Percentiles rank a stretch among this genome's conserved stretches.
These are phyloP conservation scores for Anolis sagrei DNA, from an alignment of 2,113 vertebrate genomes.

Conservation along the genomic window DNA sequence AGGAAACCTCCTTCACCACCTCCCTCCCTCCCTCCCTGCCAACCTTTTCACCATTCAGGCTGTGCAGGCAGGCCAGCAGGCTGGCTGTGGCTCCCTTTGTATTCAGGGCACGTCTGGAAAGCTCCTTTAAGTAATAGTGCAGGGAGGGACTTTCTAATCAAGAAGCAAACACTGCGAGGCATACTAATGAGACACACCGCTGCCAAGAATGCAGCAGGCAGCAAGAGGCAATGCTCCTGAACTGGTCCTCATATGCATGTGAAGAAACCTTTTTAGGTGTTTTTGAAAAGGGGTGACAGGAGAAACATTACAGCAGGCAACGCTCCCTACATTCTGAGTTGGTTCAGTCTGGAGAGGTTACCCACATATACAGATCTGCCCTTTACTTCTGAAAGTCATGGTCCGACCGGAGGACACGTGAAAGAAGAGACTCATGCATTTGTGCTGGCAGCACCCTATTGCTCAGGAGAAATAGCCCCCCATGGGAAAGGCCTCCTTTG, in stretches of 20 bases:
- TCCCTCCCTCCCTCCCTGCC: background rate
- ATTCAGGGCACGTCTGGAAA: conserved; percentile 43
- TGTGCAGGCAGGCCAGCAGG: background rate
- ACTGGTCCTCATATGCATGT: background rate
- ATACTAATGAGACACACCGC: conserved; percentile 17
- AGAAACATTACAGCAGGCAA: background rate
- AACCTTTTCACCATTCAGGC: conserved; percentile 14
- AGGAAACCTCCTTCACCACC: background rate
- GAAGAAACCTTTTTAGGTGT: background rate
- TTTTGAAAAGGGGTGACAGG: no score
- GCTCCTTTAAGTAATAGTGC: conserved; percentile 38
- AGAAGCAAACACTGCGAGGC: background rate
- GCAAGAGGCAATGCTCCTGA: background rate
- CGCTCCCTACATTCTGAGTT: background rate
- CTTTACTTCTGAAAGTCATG: background rate
- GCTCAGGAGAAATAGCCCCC: background rate
- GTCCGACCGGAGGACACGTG: background rate
- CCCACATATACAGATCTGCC: background rate
- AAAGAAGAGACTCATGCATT: background rate
- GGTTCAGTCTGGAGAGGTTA: no score
- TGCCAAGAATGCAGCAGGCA: background rate
- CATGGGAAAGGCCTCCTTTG: no score
- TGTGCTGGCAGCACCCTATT: background rate
- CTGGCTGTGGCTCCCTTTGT: background rate
- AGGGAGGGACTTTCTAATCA: conserved; percentile 38